phyloP scores from a whole-genome alignment of 2,888 invertebrate species.

The Scaptodrosophila latifasciaeformis region DNA sequence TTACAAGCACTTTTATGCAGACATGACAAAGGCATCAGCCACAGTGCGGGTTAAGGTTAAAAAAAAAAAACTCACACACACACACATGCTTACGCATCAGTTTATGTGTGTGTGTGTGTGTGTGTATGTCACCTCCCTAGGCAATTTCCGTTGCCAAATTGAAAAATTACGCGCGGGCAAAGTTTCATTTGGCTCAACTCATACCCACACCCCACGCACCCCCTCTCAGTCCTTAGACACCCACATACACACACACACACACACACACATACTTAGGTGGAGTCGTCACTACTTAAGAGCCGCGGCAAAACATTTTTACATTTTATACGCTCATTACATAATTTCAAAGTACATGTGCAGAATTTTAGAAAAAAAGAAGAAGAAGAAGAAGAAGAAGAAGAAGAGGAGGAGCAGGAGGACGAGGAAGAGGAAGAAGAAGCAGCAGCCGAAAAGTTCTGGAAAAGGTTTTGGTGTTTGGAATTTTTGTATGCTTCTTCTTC shows the following conservation, averaged over 20 bases:
- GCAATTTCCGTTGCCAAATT: constrained; percentile 74
- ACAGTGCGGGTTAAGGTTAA: neutral
- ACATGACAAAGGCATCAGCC: constrained; percentile 18
- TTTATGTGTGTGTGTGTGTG: constrained; percentile 18
- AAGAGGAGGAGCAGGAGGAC: constrained; percentile 15
- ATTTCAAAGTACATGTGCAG: constrained; percentile 67
- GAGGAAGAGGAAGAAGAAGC: constrained; percentile 16
- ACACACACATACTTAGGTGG: neutral
- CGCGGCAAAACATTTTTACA: constrained; percentile 55
- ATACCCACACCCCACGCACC: constrained; percentile 12
- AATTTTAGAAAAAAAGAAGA: constrained; percentile 55
- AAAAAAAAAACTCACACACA: too few relatives aligned
- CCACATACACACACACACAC: neutral
- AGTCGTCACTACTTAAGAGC: constrained; percentile 48
- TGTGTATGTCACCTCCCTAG: constrained; percentile 70
- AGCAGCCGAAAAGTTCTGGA: neutral
- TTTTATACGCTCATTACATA: constrained; percentile 73
- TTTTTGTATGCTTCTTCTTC: constrained; percentile 29
- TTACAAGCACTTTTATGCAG: too few relatives aligned
- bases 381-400: constrained; percentile 16
- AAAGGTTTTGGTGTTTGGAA: constrained; percentile 2
- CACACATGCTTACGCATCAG: constrained; percentile 12
- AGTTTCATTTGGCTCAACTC: constrained; percentile 50
- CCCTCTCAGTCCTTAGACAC: neutral
- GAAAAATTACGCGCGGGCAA: constrained; percentile 72